phyloP scores from a whole-genome alignment of 2,797 vertebrate genomes.

The Propithecus deckenii region DNA sequence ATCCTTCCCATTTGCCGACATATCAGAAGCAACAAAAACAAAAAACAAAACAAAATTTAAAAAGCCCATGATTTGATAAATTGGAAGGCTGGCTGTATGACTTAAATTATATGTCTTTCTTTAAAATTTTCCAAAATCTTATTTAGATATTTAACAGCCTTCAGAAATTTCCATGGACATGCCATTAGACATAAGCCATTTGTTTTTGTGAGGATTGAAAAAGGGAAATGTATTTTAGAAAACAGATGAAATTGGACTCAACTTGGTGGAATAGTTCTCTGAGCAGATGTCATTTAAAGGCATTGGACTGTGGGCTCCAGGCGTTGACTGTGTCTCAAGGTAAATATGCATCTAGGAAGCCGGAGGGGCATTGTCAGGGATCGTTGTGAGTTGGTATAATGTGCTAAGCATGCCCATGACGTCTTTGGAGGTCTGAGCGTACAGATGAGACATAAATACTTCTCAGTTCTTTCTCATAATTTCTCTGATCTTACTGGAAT shows the following conservation, averaged over 20 bases:
- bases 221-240: conserved; percentile 38
- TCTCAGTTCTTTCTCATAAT: conserved; percentile 75
- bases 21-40: conserved; percentile 5
- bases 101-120: conserved; percentile 1
- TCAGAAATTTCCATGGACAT: conserved; percentile 38
- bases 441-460: conserved; percentile 71
- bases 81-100: background rate
- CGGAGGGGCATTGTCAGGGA: background rate
- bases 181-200: background rate
- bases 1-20: background rate
- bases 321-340: conserved; percentile 51
- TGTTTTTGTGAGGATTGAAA: conserved; percentile 54
- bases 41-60: background rate
- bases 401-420: background rate
- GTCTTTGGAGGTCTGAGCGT: conserved; percentile 74
- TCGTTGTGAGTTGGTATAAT: background rate
- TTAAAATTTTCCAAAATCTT: conserved; percentile 23
- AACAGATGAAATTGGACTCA: conserved; percentile 24
- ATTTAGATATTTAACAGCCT: conserved; percentile 22
- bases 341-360: background rate
- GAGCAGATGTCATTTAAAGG: background rate
- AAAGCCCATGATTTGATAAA: background rate
- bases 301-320: background rate
- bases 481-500: conserved; percentile 79
- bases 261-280: background rate